Base-by-base conservation (phyloP, 2,888 invertebrate genomes). In the Xylota segnis region DNA sequence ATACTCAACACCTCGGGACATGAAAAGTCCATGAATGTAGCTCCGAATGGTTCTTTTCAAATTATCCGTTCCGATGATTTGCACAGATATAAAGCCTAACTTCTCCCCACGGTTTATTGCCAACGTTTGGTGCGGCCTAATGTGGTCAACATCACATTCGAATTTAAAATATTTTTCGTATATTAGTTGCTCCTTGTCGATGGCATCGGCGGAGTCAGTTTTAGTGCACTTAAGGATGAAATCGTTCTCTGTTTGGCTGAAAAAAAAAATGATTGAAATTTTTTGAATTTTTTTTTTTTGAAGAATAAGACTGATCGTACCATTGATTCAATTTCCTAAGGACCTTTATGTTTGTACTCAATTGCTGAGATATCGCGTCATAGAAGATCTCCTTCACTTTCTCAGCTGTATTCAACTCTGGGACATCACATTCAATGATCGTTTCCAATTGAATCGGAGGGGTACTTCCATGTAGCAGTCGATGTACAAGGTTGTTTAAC, bases 41-140 rank as follows among this genome's bases (percentile, higher is more conserved):
- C 92, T 92, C 84, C 93, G 93, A 45, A 96, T 94, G 84, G 93
- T 93, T 45, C 93, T 91, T 88, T 94, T 94, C 61, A 96, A 93
- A 90, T 93, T 93, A 87, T 95, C 94, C 0, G 96, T 95, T 40
- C 97, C 92, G 40, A 93, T 91, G 14, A 98, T 93, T 93, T 97
- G 97, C 0, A 98, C 95, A 2, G 94, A 94, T 0, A 98, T 92
- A 59, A 95, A 93, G 91, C 98, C 97, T 75, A 95, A 94, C 83
- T 95, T 94, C 92, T 98, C 98, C 0, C 96, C 98, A 89, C 98
- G 94, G 91, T 98, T 98, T 12, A 98, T 94, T 0, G 98, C 98
- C 88, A 98, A 92, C 34, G 96, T 95, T 94, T 98, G 97, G 93
- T 98, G 96, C 0, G 97, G 95, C 91, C 96, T 96, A 4, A 97